A percentile compares a stretch with the other conserved stretches of the same genome.
Conservation (phyloP, 2,113 vertebrate genomes). For the rabbit (Oryctolagus cuniculus) region mOryCun1.1 NC_091432.1:112809001-112809500, state of each 20-base stretch:
- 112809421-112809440: background rate
- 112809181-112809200: slow-evolving; percentile 4
- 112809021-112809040: background rate
- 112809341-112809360: background rate
- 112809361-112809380: background rate
- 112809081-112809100: background rate
- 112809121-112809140: background rate
- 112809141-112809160: background rate
- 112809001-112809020: background rate
- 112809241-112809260: slow-evolving; percentile 24
- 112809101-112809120: background rate
- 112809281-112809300: background rate
- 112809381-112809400: background rate
- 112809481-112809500: background rate
- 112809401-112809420: background rate
- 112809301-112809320: background rate
- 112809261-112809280: background rate
- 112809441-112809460: background rate
- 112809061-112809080: background rate
- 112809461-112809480: background rate
- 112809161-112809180: background rate
- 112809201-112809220: background rate
- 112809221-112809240: slow-evolving; percentile 17
- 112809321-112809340: background rate
- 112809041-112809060: background rate